phyloP scores from a whole-genome alignment of 2,797 vertebrate genomes.

The Rhabdomys pumilio region DNA sequence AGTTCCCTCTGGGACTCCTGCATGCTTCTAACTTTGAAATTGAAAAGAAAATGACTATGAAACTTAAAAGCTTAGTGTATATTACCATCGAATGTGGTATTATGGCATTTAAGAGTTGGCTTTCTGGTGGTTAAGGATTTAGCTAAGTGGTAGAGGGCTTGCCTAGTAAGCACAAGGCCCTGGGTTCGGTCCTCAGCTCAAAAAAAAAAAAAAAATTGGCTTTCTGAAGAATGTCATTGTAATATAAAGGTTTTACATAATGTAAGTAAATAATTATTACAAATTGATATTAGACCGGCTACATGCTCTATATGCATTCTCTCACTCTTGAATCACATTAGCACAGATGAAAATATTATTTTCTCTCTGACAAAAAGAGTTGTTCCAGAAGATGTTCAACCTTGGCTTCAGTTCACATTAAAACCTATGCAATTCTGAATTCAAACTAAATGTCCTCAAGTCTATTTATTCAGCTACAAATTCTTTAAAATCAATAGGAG shows the following conservation, averaged over 20 bases:
- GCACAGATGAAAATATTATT: not conserved
- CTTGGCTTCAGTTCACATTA: not conserved
- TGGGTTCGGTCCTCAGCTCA: too few species aligned
- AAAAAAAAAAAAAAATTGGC: not conserved
- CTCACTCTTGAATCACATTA: not conserved
- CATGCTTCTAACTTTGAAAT: not conserved
- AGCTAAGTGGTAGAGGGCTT: too few species aligned
- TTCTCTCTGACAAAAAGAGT: not conserved
- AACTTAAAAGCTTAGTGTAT: not conserved
- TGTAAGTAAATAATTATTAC: not conserved
- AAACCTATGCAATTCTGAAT: not conserved
- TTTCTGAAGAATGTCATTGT: slow-evolving; percentile 11
- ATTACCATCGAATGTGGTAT: not conserved
- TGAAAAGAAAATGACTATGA: not conserved
- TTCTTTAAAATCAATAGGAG: not conserved
- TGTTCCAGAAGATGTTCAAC: not conserved
- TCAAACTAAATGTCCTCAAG: not conserved
- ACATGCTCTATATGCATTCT: not conserved
- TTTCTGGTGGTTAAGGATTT: not conserved
- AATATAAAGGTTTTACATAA: not conserved
- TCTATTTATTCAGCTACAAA: not conserved
- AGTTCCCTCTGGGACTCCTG: not conserved
- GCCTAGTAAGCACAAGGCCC: too few species aligned
- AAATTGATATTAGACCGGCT: not conserved
- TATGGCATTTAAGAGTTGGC: slow-evolving; percentile 1